Conservation (phyloP, 2,113 vertebrate genomes). For the Nesoenas mayeri region DNA sequence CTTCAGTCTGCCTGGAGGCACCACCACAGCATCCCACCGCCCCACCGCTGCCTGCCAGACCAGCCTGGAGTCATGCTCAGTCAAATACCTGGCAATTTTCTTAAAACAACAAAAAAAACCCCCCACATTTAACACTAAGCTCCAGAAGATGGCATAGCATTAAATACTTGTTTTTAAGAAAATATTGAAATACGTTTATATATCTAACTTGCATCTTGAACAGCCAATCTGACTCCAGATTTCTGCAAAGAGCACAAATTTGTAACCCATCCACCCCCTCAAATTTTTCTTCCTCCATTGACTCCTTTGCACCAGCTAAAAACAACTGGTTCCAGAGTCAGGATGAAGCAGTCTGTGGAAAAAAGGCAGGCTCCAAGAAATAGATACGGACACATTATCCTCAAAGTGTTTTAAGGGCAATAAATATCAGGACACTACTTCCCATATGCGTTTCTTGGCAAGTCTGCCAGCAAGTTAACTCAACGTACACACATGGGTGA, state of each 20-base stretch:
- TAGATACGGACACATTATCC: background rate
- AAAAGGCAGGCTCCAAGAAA: background rate
- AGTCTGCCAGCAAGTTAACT: background rate
- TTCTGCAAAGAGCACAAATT: background rate
- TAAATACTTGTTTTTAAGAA: background rate
- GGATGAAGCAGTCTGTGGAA: background rate
- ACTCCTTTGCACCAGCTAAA: background rate
- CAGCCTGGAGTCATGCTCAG: accelerated
- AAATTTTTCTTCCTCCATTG: background rate
- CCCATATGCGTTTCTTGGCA: background rate
- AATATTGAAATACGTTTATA: accelerated
- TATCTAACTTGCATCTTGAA: background rate
- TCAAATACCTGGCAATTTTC: background rate
- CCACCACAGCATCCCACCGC: background rate
- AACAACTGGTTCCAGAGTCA: background rate
- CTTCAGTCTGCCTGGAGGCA: too few relatives aligned
- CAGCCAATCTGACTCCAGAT: background rate
- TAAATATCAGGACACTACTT: background rate
- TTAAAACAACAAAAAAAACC: background rate
- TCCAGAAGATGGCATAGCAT: background rate
- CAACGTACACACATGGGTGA: background rate
- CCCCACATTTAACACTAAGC: background rate
- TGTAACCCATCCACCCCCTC: background rate
- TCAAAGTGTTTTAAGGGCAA: background rate
- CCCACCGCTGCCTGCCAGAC: background rate